Percentiles rank a stretch among this genome's conserved stretches.
Conservation (phyloP, 2,888 invertebrate species). For the Eupithecia centaureata region DNA sequence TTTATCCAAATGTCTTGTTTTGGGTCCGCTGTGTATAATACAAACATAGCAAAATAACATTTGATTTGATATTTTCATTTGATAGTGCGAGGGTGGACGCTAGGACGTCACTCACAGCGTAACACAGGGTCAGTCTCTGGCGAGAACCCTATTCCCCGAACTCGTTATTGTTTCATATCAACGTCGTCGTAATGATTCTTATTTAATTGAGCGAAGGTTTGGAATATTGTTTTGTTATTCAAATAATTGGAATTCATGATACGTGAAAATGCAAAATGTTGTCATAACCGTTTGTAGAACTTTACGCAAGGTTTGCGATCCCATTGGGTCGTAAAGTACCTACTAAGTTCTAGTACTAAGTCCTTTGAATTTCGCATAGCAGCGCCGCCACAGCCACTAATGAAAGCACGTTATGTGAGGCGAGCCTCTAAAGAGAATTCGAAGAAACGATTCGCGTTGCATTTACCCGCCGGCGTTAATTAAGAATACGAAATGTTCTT, state of each 20-base stretch:
- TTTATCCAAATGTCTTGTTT: neutral
- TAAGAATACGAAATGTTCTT: slow-evolving; percentile 76
- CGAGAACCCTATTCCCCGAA: slow-evolving; percentile 65
- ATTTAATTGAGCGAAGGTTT: slow-evolving; percentile 53
- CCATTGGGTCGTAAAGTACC: slow-evolving; percentile 7
- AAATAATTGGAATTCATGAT: slow-evolving; percentile 15
- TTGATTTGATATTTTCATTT: slow-evolving; percentile 45
- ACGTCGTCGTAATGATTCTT: slow-evolving; percentile 60
- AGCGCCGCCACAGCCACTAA: slow-evolving; percentile 38
- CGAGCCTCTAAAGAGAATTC: slow-evolving; percentile 39
- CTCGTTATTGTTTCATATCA: slow-evolving; percentile 72
- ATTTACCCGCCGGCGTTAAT: slow-evolving; percentile 75
- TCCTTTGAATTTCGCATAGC: slow-evolving; percentile 29
- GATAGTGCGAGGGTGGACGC: slow-evolving; percentile 42
- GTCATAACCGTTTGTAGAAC: neutral
- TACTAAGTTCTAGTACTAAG: slow-evolving; percentile 22
- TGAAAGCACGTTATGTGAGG: slow-evolving; percentile 41
- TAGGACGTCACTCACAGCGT: slow-evolving; percentile 54
- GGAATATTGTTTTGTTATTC: slow-evolving; percentile 35
- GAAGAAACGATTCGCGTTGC: slow-evolving; percentile 65
- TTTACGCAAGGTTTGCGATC: neutral
- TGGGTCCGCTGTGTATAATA: slow-evolving; percentile 25
- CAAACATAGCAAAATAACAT: slow-evolving; percentile 39
- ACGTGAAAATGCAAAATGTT: slow-evolving; percentile 2
- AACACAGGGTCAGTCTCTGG: slow-evolving; percentile 62